Evolutionary conservation across 2,797 vertebrate genomes (phyloP).

Genomic region (Acanthis flammea): DNA sequence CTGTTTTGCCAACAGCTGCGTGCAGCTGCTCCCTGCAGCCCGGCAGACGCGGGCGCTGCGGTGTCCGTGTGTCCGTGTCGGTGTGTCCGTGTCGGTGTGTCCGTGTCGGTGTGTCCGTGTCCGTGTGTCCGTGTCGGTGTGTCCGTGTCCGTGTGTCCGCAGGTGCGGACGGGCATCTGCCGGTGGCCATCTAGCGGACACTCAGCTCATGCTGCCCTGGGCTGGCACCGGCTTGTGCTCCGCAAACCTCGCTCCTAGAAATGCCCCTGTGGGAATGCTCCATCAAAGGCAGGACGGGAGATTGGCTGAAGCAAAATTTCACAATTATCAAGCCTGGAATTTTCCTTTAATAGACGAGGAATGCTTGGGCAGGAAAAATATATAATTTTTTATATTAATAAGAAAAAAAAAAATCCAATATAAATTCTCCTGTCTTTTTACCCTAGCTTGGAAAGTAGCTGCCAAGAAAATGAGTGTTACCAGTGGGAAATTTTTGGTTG

Average conservation of each 20-base stretch:
- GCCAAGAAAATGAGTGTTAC: neutral
- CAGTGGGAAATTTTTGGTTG: neutral
- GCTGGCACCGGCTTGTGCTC: neutral
- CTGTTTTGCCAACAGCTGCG: neutral
- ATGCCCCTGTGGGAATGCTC: neutral
- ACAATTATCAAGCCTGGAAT: neutral
- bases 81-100: neutral
- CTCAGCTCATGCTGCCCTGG: neutral
- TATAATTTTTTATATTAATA: neutral
- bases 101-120: neutral
- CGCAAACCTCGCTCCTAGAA: rapidly evolving
- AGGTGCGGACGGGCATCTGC: neutral
- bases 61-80: rapidly evolving
- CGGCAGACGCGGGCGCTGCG: neutral
- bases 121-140: neutral
- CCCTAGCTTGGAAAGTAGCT: neutral
- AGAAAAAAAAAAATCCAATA: neutral
- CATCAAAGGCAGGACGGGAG: neutral
- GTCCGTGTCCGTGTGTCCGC: neutral
- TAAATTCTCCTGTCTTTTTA: neutral
- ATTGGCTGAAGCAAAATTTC: neutral
- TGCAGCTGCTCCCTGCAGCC: neutral
- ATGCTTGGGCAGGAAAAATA: neutral
- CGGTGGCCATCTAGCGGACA: constrained; percentile 65
- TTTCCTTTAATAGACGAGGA: neutral